These are phyloP conservation scores for Tridacna crocea DNA, from an alignment of 2,888 invertebrate species.

Conservation along the genomic window DNA sequence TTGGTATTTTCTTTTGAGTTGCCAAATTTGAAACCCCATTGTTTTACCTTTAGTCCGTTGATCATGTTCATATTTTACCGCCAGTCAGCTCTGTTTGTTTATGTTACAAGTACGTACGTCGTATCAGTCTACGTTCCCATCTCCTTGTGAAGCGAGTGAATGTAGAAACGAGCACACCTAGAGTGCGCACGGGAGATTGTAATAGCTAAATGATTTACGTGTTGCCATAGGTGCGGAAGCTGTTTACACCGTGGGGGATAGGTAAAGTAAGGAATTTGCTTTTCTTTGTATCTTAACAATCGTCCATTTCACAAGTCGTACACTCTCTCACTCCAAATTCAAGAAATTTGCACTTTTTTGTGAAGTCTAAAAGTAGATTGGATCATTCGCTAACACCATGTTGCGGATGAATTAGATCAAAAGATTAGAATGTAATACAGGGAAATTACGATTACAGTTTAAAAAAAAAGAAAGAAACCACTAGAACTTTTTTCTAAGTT, in stretches of 20 bases:
- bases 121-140: constrained; percentile 15
- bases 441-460: too few relatives aligned
- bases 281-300: not conserved
- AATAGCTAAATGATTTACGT: constrained; percentile 18
- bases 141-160: constrained; percentile 23
- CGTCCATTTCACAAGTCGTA: not conserved
- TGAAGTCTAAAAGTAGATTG: too few relatives aligned
- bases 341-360: too few relatives aligned
- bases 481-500: too few relatives aligned
- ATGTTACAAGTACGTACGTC: not conserved
- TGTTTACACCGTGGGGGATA: constrained; percentile 3
- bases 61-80: constrained; percentile 15
- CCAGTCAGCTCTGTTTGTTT: constrained; percentile 1
- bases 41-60: constrained; percentile 20
- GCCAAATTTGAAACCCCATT: constrained; percentile 22
- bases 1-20: constrained; percentile 1
- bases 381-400: too few relatives aligned
- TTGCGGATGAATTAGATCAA: too few relatives aligned
- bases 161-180: constrained; percentile 26
- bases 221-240: constrained; percentile 24
- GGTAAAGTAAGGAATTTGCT: not conserved
- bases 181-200: constrained; percentile 1
- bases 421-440: too few relatives aligned
- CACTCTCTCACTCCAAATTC: too few relatives aligned
- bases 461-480: too few relatives aligned